A percentile compares a stretch with the other conserved stretches of the same genome.
phyloP scores from a whole-genome alignment of 2,888 invertebrate genomes.

The Cyclophora albipunctata region DNA sequence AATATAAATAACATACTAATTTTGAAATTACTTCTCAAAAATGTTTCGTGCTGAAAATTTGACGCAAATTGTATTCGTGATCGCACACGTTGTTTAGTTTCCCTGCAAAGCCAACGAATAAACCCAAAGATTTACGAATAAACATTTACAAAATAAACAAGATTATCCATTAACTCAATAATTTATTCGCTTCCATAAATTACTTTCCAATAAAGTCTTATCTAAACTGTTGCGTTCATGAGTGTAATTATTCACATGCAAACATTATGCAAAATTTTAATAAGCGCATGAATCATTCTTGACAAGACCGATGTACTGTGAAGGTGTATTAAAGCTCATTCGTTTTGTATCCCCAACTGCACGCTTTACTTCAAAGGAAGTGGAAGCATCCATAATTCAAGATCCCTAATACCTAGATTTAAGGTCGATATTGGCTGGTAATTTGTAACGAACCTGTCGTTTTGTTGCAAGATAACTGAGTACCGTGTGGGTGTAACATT shows the following conservation, averaged over 20 bases:
- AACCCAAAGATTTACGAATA: no score
- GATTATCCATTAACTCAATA: no score
- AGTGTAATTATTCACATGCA: no score
- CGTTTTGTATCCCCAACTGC: conserved; percentile 40
- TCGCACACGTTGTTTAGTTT: no score
- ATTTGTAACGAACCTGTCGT: conserved; percentile 30
- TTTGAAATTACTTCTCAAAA: no score
- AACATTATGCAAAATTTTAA: conserved; percentile 10
- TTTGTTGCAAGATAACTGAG: conserved; percentile 34
- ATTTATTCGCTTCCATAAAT: not conserved
- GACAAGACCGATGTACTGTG: conserved; percentile 34
- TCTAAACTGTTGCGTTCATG: no score
- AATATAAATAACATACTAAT: no score
- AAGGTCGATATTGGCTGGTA: not conserved
- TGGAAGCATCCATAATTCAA: conserved; percentile 11
- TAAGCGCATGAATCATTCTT: conserved; percentile 17
- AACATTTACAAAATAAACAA: not conserved
- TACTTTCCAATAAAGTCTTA: not conserved
- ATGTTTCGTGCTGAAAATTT: no score
- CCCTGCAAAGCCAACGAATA: no score
- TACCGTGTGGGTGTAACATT: conserved; percentile 58
- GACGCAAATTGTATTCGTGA: no score
- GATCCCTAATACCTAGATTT: conserved; percentile 14
- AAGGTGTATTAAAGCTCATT: conserved; percentile 39
- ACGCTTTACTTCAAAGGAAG: conserved; percentile 37